Evolutionary conservation across 2,113 vertebrate species (phyloP).

Genomic region (Stercorarius parasiticus): DNA sequence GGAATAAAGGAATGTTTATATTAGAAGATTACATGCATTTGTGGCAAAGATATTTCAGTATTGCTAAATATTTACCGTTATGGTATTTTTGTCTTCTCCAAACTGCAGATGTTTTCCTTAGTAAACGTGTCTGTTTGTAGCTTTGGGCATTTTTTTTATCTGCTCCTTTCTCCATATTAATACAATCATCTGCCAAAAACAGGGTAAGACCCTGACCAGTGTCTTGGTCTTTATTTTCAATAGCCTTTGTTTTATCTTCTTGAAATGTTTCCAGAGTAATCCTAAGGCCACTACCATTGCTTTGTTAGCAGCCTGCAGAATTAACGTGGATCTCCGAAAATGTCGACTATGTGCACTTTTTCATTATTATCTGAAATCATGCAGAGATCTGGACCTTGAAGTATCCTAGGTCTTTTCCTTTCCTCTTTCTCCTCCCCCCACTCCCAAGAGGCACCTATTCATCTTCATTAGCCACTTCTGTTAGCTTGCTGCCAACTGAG

Average conservation of each 20-base stretch:
- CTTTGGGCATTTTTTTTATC: conserved; percentile 38
- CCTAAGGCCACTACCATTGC: conserved; percentile 6
- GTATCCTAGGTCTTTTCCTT: conserved; percentile 35
- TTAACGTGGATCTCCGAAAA: conserved; percentile 7
- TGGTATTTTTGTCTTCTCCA: conserved; percentile 66
- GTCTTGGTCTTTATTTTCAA: conserved; percentile 15
- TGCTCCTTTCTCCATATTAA: conserved; percentile 41
- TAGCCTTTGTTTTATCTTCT: conserved; percentile 63
- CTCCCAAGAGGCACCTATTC: conserved; percentile 53
- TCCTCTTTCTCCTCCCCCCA: background rate
- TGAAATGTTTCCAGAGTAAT: conserved; percentile 57
- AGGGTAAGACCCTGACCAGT: conserved; percentile 44
- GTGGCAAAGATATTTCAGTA: conserved; percentile 56
- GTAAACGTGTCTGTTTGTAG: conserved; percentile 23
- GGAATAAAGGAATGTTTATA: conserved; percentile 4
- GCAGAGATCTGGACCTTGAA: conserved; percentile 58
- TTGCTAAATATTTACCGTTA: conserved; percentile 72
- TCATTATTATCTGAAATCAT: conserved; percentile 39
- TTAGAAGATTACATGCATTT: conserved; percentile 41
- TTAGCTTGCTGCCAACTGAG: conserved; percentile 54
- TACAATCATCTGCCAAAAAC: conserved; percentile 45
- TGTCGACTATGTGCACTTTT: background rate
- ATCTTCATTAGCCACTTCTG: conserved; percentile 68
- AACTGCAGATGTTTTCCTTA: conserved; percentile 61
- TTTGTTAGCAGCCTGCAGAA: conserved; percentile 47